These are phyloP conservation scores for Pseudococcus viburni DNA, from an alignment of 2,888 invertebrate genomes.

Conservation along the genomic window DNA sequence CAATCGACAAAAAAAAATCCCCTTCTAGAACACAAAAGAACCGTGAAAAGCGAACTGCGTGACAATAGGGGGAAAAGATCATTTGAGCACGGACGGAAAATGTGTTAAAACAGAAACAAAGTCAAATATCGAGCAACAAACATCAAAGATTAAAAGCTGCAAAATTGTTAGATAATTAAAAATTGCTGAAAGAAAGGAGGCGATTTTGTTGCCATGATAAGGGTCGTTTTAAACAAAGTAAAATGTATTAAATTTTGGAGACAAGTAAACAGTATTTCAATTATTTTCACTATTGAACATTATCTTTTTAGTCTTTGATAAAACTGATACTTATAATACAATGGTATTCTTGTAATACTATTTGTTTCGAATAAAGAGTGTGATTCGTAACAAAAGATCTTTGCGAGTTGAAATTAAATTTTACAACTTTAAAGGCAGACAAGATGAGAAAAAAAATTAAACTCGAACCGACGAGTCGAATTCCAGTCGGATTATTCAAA, in stretches of 20 bases:
- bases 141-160: slow-evolving; percentile 59
- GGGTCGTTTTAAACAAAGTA: slow-evolving; percentile 25
- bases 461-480: slow-evolving; percentile 20
- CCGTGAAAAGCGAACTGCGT: not conserved
- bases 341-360: slow-evolving; percentile 61
- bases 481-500: slow-evolving; percentile 48
- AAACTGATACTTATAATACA: slow-evolving; percentile 60
- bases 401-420: slow-evolving; percentile 58
- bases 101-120: slow-evolving; percentile 48
- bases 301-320: slow-evolving; percentile 57
- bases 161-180: slow-evolving; percentile 59
- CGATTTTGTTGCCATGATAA: slow-evolving; percentile 32
- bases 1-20: not conserved
- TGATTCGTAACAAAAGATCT: slow-evolving; percentile 51
- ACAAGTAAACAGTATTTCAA: slow-evolving; percentile 61
- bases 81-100: not conserved
- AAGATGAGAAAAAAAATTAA: slow-evolving; percentile 54
- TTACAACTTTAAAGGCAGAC: slow-evolving; percentile 44
- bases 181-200: slow-evolving; percentile 22
- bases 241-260: slow-evolving; percentile 58
- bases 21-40: not conserved
- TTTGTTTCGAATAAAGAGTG: slow-evolving; percentile 53
- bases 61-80: not conserved
- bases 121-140: slow-evolving; percentile 60
- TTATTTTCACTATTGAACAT: slow-evolving; percentile 58